Percentiles rank a stretch among this genome's conserved stretches.
phyloP scores from a whole-genome alignment of 1,140 invertebrate genomes.

The Papilio polytes region DNA sequence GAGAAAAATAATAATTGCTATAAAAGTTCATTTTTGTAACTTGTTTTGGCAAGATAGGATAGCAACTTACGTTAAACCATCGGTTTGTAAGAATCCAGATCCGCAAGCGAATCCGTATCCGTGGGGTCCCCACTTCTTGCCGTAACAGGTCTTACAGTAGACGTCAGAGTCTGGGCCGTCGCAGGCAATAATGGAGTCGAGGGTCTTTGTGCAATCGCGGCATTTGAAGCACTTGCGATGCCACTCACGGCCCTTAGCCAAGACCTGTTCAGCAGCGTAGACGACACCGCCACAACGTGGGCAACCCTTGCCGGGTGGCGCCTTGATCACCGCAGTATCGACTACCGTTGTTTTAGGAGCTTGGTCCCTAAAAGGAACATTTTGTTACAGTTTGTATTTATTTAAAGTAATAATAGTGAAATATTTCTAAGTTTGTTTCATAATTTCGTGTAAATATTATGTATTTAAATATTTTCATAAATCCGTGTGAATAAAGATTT shows the following conservation, averaged over 20 bases:
- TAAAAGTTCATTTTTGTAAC: slow-evolving; percentile 34
- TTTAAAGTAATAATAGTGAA: neutral
- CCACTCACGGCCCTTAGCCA: slow-evolving; percentile 96
- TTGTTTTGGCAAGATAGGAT: slow-evolving; percentile 32
- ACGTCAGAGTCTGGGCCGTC: slow-evolving; percentile 95
- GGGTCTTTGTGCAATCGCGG: slow-evolving; percentile 94
- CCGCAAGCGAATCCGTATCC: slow-evolving; percentile 98
- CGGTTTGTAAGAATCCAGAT: slow-evolving; percentile 96
- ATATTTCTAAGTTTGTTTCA: neutral
- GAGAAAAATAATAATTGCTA: slow-evolving; percentile 40
- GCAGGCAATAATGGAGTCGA: slow-evolving; percentile 97
- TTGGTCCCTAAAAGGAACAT: slow-evolving; percentile 83
- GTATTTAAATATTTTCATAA: no score
- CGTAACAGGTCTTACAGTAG: slow-evolving; percentile 97
- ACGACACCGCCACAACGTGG: slow-evolving; percentile 95
- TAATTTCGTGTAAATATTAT: neutral
- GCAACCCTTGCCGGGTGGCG: slow-evolving; percentile 93
- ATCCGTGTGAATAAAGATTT: no score
- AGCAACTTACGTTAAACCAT: slow-evolving; percentile 91
- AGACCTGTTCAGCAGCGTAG: slow-evolving; percentile 95
- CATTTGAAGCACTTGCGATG: slow-evolving; percentile 99
- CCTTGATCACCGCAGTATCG: slow-evolving; percentile 91
- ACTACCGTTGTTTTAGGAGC: slow-evolving; percentile 90
- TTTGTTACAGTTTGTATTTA: neutral
- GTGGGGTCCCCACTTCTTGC: slow-evolving; percentile 96